These are phyloP conservation scores for Blastomussa wellsi DNA, from an alignment of 92 coral and sea anemone species.

Conservation along the genomic window DNA sequence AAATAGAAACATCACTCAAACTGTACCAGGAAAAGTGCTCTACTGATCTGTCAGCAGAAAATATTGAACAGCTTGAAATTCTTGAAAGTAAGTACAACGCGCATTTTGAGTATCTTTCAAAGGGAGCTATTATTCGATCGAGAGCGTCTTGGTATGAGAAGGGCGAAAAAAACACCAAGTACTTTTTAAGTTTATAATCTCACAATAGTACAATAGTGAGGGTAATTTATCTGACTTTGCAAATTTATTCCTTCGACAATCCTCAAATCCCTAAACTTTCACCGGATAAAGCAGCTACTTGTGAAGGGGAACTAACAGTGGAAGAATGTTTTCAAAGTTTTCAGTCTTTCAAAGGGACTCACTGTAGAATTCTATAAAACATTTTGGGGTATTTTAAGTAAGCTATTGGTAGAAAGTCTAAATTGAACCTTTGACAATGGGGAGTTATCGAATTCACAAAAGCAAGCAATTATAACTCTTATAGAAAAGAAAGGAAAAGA, in stretches of 20 bases:
- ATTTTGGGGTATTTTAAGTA: background rate
- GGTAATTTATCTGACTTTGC: background rate
- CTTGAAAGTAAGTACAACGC: background rate
- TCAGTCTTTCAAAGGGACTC: background rate
- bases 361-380: background rate
- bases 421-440: background rate
- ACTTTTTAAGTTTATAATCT: background rate
- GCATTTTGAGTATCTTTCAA: conserved; percentile 1
- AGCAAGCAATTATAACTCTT: background rate
- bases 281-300: background rate
- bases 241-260: background rate
- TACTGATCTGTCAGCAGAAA: conserved; percentile 12
- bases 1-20: background rate
- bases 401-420: background rate
- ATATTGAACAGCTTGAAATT: conserved; percentile 8
- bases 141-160: background rate
- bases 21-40: background rate
- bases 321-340: background rate
- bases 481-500: background rate
- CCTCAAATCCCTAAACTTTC: background rate
- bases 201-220: background rate
- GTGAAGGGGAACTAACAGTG: background rate
- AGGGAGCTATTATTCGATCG: conserved; percentile 12
- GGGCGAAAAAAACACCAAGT: conserved; percentile 1
- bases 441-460: background rate